Percentiles rank a stretch among this genome's conserved stretches.
Conservation (phyloP, 1,140 invertebrate species). For the Cyclina sinensis region DNA sequence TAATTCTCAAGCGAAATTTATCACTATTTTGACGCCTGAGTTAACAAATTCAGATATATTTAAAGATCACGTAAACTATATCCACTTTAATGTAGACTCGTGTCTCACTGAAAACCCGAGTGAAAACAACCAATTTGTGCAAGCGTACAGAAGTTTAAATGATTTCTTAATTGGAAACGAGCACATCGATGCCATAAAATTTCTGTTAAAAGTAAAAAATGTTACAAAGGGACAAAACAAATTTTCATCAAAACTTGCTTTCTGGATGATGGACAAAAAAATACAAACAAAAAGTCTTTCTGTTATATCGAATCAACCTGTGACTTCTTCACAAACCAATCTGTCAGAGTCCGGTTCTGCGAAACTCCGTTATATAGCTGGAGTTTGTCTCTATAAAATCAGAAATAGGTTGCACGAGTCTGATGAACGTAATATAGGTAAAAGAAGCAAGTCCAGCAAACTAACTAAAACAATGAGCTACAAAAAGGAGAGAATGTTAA, state of each 20-base stretch:
- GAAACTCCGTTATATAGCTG: not conserved
- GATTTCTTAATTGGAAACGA: not conserved
- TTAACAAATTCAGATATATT: not conserved
- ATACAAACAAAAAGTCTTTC: not conserved
- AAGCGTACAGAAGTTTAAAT: not conserved
- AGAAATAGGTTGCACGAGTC: not conserved
- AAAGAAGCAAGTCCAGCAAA: not conserved
- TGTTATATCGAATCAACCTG: not conserved
- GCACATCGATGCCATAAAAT: not conserved
- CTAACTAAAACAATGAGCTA: not conserved
- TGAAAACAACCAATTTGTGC: not conserved
- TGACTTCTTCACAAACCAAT: too few species aligned
- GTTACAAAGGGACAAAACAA: not conserved
- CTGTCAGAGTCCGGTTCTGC: not conserved
- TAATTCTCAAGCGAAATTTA: not conserved
- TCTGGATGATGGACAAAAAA: slow-evolving; percentile 22
- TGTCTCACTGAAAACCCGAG: not conserved
- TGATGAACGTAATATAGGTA: not conserved
- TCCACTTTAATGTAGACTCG: not conserved
- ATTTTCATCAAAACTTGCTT: not conserved
- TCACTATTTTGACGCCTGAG: not conserved
- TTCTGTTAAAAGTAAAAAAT: not conserved
- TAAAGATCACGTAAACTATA: not conserved
- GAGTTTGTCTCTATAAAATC: not conserved
- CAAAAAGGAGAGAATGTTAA: not conserved